Conservation (phyloP, 2,888 invertebrate genomes). For the Heliconius sara region DNA sequence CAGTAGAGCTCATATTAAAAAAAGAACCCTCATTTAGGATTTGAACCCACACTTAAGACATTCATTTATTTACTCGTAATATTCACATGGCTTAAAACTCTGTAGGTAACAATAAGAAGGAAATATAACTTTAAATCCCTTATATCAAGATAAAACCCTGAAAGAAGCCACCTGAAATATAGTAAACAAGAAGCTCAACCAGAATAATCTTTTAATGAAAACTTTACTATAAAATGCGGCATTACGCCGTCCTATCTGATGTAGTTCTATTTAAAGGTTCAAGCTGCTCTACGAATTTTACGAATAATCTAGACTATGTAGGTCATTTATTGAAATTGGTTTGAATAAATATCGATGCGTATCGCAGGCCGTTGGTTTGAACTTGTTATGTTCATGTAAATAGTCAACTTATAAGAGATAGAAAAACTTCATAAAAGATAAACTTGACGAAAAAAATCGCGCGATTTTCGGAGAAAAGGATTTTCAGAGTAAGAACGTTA, state of each 20-base stretch:
- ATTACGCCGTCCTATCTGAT: constrained; percentile 20
- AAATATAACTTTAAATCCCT: not conserved
- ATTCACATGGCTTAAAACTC: not conserved
- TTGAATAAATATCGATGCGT: constrained; percentile 47
- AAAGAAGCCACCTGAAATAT: not conserved
- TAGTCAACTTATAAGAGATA: not conserved
- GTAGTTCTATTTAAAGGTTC: constrained; percentile 26
- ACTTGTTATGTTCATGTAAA: constrained; percentile 44
- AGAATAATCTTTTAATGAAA: constrained; percentile 24
- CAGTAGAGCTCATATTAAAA: no score
- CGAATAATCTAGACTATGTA: constrained; percentile 42
- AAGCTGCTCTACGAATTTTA: constrained; percentile 9
- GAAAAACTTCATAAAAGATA: no score
- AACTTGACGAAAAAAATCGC: no score
- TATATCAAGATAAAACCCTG: not conserved
- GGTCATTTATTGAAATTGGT: constrained; percentile 53
- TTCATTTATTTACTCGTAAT: not conserved
- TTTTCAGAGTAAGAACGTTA: no score
- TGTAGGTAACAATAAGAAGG: not conserved
- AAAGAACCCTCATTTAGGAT: no score
- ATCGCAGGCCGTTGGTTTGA: constrained; percentile 34
- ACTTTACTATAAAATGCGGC: constrained; percentile 15
- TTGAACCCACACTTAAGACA: no score
- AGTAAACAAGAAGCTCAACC: constrained; percentile 2
- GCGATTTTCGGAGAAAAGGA: not conserved